These are phyloP conservation scores for Antechinus flavipes DNA, from an alignment of 2,113 vertebrate species.

Conservation along the genomic window DNA sequence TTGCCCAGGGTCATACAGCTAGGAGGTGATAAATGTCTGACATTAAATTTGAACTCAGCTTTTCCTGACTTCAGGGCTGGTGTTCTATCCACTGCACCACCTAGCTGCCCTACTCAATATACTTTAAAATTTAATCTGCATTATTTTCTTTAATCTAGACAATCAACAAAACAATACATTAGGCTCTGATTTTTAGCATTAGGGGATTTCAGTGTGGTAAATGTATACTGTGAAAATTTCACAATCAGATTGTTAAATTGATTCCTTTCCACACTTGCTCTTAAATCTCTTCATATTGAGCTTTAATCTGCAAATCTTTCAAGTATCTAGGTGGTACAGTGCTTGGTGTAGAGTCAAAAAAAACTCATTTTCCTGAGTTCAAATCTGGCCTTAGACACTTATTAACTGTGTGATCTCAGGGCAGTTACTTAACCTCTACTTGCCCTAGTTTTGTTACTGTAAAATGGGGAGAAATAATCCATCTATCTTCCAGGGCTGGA, in stretches of 20 bases:
- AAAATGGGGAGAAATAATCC: background rate
- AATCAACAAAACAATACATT: background rate
- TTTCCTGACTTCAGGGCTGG: too few relatives aligned
- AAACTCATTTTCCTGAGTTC: background rate
- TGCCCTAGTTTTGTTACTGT: background rate
- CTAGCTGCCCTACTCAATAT: background rate
- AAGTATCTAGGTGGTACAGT: background rate
- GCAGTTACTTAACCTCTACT: background rate
- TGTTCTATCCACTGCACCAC: too few relatives aligned
- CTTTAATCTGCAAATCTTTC: background rate
- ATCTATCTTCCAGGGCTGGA: background rate
- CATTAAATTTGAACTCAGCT: too few relatives aligned
- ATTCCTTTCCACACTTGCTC: background rate
- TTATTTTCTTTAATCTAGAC: background rate
- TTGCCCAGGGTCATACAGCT: too few relatives aligned
- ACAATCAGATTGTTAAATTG: background rate
- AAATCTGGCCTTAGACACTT: background rate
- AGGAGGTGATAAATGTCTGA: too few relatives aligned
- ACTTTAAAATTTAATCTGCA: background rate
- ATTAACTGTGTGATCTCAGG: background rate
- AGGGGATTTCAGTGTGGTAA: background rate
- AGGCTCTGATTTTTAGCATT: background rate
- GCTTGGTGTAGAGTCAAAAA: background rate
- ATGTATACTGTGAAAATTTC: background rate
- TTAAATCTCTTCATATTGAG: background rate